A percentile compares a stretch with the other conserved stretches of the same genome.
Conservation (phyloP, 2,888 invertebrate genomes). For the Tetragonisca angustula region DNA sequence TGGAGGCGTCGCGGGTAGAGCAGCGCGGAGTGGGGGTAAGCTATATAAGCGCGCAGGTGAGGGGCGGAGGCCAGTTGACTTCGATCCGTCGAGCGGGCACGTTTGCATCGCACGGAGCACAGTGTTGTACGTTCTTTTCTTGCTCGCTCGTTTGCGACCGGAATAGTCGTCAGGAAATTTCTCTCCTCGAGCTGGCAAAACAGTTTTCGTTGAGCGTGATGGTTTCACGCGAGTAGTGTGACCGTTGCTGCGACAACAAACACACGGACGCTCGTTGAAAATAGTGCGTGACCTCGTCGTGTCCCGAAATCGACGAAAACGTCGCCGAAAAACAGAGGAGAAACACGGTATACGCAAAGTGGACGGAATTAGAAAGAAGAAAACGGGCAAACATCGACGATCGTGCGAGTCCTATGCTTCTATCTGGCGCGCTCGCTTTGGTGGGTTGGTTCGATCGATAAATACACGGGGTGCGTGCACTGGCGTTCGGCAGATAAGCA, state of each 20-base stretch:
- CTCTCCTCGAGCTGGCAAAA: neutral
- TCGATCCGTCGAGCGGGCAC: conserved; percentile 68
- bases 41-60: conserved; percentile 80
- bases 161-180: neutral
- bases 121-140: conserved; percentile 1
- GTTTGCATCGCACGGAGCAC: neutral
- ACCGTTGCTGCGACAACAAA: conserved; percentile 46
- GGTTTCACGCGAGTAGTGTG: conserved; percentile 54
- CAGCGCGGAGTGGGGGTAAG: conserved; percentile 69
- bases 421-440: conserved; percentile 29
- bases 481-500: conserved; percentile 42
- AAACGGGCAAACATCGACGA: conserved; percentile 1
- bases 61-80: conserved; percentile 82
- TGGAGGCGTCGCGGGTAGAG: conserved; percentile 66
- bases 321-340: neutral
- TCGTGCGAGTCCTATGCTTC: conserved; percentile 4
- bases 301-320: conserved; percentile 7
- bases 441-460: conserved; percentile 71
- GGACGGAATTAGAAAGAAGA: neutral
- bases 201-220: conserved; percentile 28
- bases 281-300: conserved; percentile 50
- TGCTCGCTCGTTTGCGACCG: conserved; percentile 26
- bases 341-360: conserved; percentile 5
- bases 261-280: neutral
- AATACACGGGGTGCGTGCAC: conserved; percentile 62